Conservation (phyloP, 2,888 invertebrate species). For the Andrena chrysosceles region DNA sequence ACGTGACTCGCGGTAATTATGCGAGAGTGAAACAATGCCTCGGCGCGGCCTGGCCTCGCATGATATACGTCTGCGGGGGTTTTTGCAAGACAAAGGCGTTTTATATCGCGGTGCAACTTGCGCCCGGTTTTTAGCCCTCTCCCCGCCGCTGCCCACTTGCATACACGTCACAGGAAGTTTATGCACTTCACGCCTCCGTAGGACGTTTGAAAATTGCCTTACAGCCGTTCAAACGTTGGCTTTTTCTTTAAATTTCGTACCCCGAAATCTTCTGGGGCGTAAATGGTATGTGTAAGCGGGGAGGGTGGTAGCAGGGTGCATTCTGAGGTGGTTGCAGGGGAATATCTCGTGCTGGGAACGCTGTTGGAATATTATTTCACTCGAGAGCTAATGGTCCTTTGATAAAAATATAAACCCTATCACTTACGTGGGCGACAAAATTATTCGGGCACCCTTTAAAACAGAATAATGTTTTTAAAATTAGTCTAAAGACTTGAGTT, state of each 20-base stretch:
- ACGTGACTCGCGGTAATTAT: constrained; percentile 83
- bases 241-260: constrained; percentile 1
- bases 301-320: too few species aligned
- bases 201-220: constrained; percentile 53
- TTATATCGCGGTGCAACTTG: constrained; percentile 72
- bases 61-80: constrained; percentile 79
- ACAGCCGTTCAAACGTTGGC: background rate
- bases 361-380: too few species aligned
- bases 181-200: constrained; percentile 66
- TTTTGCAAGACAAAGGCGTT: constrained; percentile 82
- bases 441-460: too few species aligned
- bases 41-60: constrained; percentile 72
- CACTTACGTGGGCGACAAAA: too few species aligned
- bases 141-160: background rate
- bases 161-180: constrained; percentile 69
- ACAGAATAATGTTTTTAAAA: too few species aligned
- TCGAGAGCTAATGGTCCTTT: too few species aligned
- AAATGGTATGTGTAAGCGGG: too few species aligned
- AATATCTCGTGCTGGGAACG: too few species aligned
- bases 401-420: too few species aligned
- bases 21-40: constrained; percentile 82
- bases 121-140: constrained; percentile 65
- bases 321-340: too few species aligned
- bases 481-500: too few species aligned
- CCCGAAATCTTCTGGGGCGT: background rate